Evolutionary conservation across 2,113 vertebrate genomes (phyloP), one percentile per base, ranked within the genome.

Genomic region (Hippocampus barbouri): DNA sequence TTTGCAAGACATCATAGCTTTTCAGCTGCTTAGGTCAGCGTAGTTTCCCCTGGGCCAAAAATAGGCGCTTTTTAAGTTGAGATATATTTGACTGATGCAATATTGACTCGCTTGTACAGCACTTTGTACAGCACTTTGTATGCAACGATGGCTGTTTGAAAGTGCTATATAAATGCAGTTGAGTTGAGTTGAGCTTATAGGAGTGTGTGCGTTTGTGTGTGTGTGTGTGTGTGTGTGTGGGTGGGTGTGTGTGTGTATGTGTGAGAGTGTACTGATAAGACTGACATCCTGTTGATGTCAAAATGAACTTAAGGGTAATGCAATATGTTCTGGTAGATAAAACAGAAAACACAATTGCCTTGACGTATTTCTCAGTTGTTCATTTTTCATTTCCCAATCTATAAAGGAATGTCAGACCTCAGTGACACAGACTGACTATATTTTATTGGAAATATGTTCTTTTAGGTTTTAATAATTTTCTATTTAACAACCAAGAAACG

Each of bases 281-380:
- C 43, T 12, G 12, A 57, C 73, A 82, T 85, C 84, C 85, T 84
- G 73, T 83, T 79, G 15, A 60, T 68, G 80, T 68, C 66, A 80
- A 74, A 75, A 66, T 75, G 38, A 70, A 20, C 56, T n/a, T 20
- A 67, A 72, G 72, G 40, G 38, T 25, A 30, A 8, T 7, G 59
- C 69, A 74, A 59, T 43, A 34, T 68, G 16, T 38, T 47, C 14
- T 45, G 8, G 15, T 2, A 27, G 15, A 49, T 67, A 49, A 30
- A 7, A 21, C 16, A n/a, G 14, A 38, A 23, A 40, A 41, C 27
- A 68, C 45, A 30, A 18, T 16, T 12, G 38, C 43, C 9, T 65
- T 65, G 34, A 25, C 15, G 49, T 34, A 30, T 34, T 53, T 51
- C 20, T 67, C 45, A 7, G 45, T 34, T 53, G 12, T 38, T 27